Evolutionary conservation across 2,888 invertebrate genomes (phyloP).

Genomic region (Sinohyriopsis cumingii): DNA sequence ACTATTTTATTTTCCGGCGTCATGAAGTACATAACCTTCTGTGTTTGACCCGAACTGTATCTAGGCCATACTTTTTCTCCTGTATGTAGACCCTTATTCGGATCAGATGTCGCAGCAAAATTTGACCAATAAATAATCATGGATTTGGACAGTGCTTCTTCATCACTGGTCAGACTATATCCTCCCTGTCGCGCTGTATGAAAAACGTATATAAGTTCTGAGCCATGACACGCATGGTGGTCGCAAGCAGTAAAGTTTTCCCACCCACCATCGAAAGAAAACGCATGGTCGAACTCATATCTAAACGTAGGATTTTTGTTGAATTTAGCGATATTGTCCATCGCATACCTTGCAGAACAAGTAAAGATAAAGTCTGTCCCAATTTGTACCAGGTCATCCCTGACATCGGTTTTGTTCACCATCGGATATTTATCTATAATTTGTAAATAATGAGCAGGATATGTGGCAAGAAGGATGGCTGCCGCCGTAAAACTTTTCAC

Average conservation of each 20-base stretch:
- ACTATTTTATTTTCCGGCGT: conserved; percentile 42
- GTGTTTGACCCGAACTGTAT: conserved; percentile 25
- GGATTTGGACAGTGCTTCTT: conserved; percentile 38
- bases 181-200: conserved; percentile 44
- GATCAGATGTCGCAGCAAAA: conserved; percentile 62
- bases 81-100: conserved; percentile 37
- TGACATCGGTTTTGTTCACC: conserved; percentile 14
- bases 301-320: neutral
- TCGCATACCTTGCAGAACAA: conserved; percentile 50
- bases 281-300: conserved; percentile 55
- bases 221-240: conserved; percentile 59
- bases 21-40: conserved; percentile 39
- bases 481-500: conserved; percentile 30
- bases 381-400: conserved; percentile 24
- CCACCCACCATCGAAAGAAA: conserved; percentile 53
- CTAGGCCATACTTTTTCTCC: conserved; percentile 41
- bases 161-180: conserved; percentile 47
- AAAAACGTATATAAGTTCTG: conserved; percentile 58
- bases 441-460: conserved; percentile 23
- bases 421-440: too few species aligned
- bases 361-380: conserved; percentile 60
- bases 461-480: conserved; percentile 41
- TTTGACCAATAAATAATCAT: conserved; percentile 62
- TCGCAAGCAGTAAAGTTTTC: conserved; percentile 53
- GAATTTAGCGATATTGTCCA: conserved; percentile 19